Evolutionary conservation across 2,888 invertebrate genomes (phyloP).

Genomic region (Ochropacha duplaris): DNA sequence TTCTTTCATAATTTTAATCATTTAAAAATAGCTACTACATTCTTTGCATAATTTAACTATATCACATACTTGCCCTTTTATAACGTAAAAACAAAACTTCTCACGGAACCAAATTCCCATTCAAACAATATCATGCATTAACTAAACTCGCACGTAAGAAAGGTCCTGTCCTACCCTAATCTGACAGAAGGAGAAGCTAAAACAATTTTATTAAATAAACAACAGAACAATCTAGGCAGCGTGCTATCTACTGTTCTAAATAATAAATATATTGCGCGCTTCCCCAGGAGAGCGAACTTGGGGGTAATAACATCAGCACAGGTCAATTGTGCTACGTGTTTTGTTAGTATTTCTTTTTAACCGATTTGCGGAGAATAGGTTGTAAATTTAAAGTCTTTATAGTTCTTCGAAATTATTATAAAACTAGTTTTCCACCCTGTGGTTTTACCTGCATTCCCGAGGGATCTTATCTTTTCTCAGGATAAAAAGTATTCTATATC

Average conservation of each 20-base stretch:
- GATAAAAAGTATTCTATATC: too few relatives aligned
- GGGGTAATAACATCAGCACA: neutral
- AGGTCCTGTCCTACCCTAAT: neutral
- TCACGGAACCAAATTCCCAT: neutral
- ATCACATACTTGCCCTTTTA: too few relatives aligned
- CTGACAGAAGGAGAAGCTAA: constrained; percentile 14
- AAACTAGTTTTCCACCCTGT: too few relatives aligned
- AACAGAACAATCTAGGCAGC: constrained; percentile 52
- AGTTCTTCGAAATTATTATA: too few relatives aligned
- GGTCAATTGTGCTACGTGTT: constrained; percentile 2
- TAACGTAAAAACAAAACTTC: too few relatives aligned
- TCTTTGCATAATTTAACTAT: too few relatives aligned
- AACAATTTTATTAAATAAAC: constrained; percentile 55
- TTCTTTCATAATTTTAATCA: too few relatives aligned
- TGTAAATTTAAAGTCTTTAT: too few relatives aligned
- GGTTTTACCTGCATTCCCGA: too few relatives aligned
- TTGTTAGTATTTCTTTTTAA: neutral
- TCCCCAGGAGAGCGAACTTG: constrained; percentile 17
- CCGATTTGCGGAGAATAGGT: neutral
- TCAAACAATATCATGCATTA: neutral
- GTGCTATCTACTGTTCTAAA: constrained; percentile 39
- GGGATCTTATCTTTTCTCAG: too few relatives aligned
- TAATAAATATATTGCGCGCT: constrained; percentile 45
- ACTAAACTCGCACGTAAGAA: neutral
- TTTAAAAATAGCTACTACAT: too few relatives aligned